phyloP scores from a whole-genome alignment of 1,140 invertebrate species.

The Thaumetopoea pityocampa region DNA sequence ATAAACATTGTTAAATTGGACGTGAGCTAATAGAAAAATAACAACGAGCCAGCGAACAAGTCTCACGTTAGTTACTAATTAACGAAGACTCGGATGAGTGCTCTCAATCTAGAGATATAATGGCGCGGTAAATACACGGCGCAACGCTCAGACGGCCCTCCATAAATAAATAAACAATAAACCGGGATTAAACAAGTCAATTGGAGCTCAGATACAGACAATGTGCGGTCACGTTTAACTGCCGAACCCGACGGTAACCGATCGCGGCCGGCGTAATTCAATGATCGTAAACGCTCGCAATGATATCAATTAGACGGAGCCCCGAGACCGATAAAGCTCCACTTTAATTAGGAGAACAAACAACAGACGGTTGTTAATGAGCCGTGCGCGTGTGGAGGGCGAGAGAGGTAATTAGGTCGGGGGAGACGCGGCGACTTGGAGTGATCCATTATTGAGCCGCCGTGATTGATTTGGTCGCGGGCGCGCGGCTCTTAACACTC shows the following conservation, averaged over 20 bases:
- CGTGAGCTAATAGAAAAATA: no score
- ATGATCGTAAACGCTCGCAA: slow-evolving; percentile 69
- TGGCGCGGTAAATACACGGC: slow-evolving; percentile 8
- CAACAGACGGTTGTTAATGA: slow-evolving; percentile 69
- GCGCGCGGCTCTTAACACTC: slow-evolving; percentile 19
- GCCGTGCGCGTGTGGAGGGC: slow-evolving; percentile 54
- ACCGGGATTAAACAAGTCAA: slow-evolving; percentile 64
- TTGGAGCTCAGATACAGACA: slow-evolving; percentile 48
- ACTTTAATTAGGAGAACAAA: slow-evolving; percentile 73
- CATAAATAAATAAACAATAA: slow-evolving; percentile 71
- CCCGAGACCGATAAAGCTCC: slow-evolving; percentile 63
- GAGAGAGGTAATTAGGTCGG: slow-evolving; percentile 57
- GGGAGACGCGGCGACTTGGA: slow-evolving; percentile 29
- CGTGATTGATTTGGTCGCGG: slow-evolving; percentile 54
- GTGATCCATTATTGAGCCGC: slow-evolving; percentile 23
- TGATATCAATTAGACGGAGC: slow-evolving; percentile 69
- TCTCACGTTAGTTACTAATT: no score
- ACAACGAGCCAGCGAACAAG: no score
- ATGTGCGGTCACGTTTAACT: slow-evolving; percentile 66
- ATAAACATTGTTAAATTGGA: no score
- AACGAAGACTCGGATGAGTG: no score
- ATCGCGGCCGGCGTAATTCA: slow-evolving; percentile 59
- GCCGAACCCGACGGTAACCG: slow-evolving; percentile 49
- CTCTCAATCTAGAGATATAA: no score
- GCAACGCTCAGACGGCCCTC: slow-evolving; percentile 18